Conservation (phyloP, 2,113 vertebrate species). For the Stigmatopora argus region DNA sequence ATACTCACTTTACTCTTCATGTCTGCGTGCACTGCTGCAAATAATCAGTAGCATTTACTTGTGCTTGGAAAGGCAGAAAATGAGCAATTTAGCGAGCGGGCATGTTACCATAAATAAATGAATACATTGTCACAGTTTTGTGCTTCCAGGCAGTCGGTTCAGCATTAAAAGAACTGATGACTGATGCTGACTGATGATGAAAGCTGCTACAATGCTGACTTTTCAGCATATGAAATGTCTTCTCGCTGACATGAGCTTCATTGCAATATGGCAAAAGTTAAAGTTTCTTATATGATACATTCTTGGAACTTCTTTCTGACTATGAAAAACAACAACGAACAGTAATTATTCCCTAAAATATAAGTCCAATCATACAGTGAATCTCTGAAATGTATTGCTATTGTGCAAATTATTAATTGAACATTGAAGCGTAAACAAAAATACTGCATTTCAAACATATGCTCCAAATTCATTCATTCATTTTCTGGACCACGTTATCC, state of each 20-base stretch:
- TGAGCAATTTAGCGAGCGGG: neutral
- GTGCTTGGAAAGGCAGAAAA: constrained; percentile 3
- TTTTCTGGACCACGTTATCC: too few relatives aligned
- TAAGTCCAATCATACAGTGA: neutral
- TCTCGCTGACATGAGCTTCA: neutral
- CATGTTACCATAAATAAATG: constrained; percentile 3
- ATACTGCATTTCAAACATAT: neutral
- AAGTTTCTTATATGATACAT: neutral
- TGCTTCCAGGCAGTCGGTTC: neutral
- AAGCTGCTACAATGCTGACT: constrained; percentile 5
- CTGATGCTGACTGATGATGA: constrained; percentile 6
- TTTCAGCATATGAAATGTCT: neutral
- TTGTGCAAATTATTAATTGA: neutral
- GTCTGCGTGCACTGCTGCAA: neutral
- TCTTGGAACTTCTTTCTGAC: neutral
- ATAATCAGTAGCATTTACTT: constrained; percentile 2
- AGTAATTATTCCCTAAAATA: neutral
- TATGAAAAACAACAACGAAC: neutral
- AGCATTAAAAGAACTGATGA: neutral
- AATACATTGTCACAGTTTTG: constrained; percentile 2
- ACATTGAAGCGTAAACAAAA: neutral
- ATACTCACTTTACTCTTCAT: neutral
- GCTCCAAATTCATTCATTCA: too few relatives aligned
- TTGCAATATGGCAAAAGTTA: neutral
- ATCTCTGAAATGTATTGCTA: neutral